Base-by-base conservation (phyloP, 1,140 invertebrate species). In the Drosophila parvula region DNA sequence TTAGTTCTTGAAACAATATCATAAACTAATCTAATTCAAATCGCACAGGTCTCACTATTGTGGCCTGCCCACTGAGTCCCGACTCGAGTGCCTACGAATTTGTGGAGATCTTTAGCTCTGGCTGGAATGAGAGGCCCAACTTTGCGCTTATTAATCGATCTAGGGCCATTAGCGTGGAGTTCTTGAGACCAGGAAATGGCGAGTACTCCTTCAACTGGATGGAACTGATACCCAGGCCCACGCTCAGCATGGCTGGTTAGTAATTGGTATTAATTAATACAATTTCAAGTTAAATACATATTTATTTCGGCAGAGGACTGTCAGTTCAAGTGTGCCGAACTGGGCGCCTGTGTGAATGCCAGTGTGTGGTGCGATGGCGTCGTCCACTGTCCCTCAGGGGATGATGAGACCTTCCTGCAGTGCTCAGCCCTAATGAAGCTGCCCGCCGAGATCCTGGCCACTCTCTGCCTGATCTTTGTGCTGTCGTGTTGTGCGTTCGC, bases 321-420 rank as follows among this genome's bases (percentile, higher is more conserved):
- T 81, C 94, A 94, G 65, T 95, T 96, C 82, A 94, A 95, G 28
- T 98, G 97, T 91, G 95, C 96, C 1, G 97, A 97, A 61, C 88
- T 98, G 63, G 95, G 97, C 82, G 97, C 97, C 5, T 98, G 97
- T 92, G 97, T 98, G 80, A 96, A 97, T 79, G 93, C 95, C 0
- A 95, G 95, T n/a, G 93, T 98, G 9, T 98, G 97, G 96, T 98
- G 97, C 90, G 97, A 98, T 83, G 97, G 97, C 0, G 92, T 95
- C 12, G 93, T 94, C 32, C 96, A 98, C 82, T 98, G 97, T 90
- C 97, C 97, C 0, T 97, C 96, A 3, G 97, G 96, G 0, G 95
- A 96, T 82, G 97, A 98, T 92, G 97, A 98, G 92, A 94, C 96
- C 3, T 93, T 97, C 16, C 93, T 94, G 7, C 96, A 97, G 82